Conservation (phyloP, 2,888 invertebrate species). For the Capitulum mitella region DNA sequence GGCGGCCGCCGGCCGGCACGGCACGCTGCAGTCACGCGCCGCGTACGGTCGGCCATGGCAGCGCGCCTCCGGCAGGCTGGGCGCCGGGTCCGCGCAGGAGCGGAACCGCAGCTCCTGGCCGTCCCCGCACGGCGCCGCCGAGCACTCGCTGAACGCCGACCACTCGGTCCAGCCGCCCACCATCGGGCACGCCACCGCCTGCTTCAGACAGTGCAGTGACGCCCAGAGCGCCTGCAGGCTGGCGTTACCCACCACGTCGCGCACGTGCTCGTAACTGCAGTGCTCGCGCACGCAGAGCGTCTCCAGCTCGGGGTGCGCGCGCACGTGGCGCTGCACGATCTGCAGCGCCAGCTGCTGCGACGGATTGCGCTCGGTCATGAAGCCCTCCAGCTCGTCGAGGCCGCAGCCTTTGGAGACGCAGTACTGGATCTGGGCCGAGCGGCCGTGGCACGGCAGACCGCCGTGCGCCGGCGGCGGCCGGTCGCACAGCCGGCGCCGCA, state of each 20-base stretch:
- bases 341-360: conserved; percentile 15
- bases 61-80: not conserved
- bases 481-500: conserved; percentile 17
- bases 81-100: not conserved
- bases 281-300: not conserved
- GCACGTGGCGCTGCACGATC: conserved; percentile 2
- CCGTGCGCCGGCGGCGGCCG: conserved; percentile 3
- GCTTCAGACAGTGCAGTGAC: conserved; percentile 21
- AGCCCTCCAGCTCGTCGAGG: not conserved
- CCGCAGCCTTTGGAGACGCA: not conserved
- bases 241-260: conserved; percentile 9
- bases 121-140: conserved; percentile 20
- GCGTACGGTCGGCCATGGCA: not conserved
- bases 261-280: conserved; percentile 5
- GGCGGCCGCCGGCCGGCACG: not conserved
- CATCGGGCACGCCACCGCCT: conserved; percentile 18
- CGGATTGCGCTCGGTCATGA: conserved; percentile 6
- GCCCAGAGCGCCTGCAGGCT: conserved; percentile 11
- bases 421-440: not conserved
- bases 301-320: not conserved
- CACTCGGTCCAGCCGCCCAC: conserved; percentile 22
- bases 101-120: conserved; percentile 11
- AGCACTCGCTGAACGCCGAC: conserved; percentile 1
- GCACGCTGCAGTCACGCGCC: not conserved
- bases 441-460: conserved; percentile 16